Percentiles rank a stretch among this genome's conserved stretches.
Conservation (phyloP, 2,888 invertebrate species). For the Tromatobia lineatoria region DNA sequence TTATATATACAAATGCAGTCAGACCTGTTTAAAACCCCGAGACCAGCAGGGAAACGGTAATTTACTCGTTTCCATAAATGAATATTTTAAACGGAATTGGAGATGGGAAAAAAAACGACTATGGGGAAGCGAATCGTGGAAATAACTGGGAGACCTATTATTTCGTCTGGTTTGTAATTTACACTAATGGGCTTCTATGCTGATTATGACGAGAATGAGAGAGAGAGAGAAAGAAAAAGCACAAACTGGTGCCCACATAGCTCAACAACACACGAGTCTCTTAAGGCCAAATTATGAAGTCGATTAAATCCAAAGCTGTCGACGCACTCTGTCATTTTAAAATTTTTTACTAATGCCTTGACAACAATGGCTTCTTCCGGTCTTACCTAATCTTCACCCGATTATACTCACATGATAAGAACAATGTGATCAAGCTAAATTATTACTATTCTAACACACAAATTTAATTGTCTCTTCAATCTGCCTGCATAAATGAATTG, state of each 20-base stretch:
- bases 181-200: conserved; percentile 34
- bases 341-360: background rate
- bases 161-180: conserved; percentile 41
- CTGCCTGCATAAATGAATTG: too few relatives aligned
- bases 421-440: background rate
- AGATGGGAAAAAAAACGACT: background rate
- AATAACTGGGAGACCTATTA: conserved; percentile 13
- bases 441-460: too few relatives aligned
- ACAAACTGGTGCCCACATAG: background rate
- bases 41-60: conserved; percentile 20
- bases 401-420: background rate
- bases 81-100: conserved; percentile 33
- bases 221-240: background rate
- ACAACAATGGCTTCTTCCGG: background rate
- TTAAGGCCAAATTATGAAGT: background rate
- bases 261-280: background rate
- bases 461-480: too few relatives aligned
- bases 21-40: conserved; percentile 3
- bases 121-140: conserved; percentile 28
- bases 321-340: background rate
- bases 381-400: background rate
- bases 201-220: conserved; percentile 19
- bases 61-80: conserved; percentile 44
- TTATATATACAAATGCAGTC: conserved; percentile 2
- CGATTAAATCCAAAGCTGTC: background rate